Conservation (phyloP, 2,888 invertebrate species). For the Lagria hirta region DNA sequence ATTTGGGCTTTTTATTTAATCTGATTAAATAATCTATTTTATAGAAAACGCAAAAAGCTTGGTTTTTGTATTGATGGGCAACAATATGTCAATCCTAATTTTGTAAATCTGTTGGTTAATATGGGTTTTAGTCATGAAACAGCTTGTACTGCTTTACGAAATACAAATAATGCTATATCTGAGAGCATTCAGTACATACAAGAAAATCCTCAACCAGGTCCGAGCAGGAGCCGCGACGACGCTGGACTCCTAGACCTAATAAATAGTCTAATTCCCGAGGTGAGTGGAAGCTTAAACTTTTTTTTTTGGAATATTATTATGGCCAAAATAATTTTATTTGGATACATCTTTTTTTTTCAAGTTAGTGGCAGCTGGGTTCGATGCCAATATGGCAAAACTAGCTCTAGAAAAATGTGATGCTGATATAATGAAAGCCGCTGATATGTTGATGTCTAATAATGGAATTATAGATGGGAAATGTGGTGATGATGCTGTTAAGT, state of each 20-base stretch:
- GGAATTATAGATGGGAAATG: slow-evolving; percentile 48
- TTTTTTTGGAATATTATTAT: no score
- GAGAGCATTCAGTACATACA: slow-evolving; percentile 66
- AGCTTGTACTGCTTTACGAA: slow-evolving; percentile 64
- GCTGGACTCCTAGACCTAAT: slow-evolving; percentile 45
- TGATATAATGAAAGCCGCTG: slow-evolving; percentile 61
- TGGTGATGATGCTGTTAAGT: no score
- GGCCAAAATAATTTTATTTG: background rate
- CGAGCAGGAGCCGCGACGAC: slow-evolving; percentile 52
- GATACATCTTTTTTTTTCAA: slow-evolving; percentile 36
- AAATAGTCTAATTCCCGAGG: slow-evolving; percentile 49
- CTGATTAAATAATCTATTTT: slow-evolving; percentile 17
- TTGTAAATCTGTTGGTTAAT: slow-evolving; percentile 59
- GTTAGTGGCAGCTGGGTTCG: slow-evolving; percentile 65
- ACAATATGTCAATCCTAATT: slow-evolving; percentile 56
- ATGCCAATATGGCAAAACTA: slow-evolving; percentile 54
- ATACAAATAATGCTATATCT: slow-evolving; percentile 69
- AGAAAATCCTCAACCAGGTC: slow-evolving; percentile 58
- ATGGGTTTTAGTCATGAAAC: slow-evolving; percentile 70
- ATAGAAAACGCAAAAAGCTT: slow-evolving; percentile 56
- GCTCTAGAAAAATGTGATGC: slow-evolving; percentile 61
- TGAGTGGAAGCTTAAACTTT: slow-evolving; percentile 30
- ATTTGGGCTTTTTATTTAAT: no score
- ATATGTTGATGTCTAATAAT: slow-evolving; percentile 58
- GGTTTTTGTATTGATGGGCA: slow-evolving; percentile 65